phyloP scores from a whole-genome alignment of 2,888 invertebrate genomes.

The Pandemis corylana region DNA sequence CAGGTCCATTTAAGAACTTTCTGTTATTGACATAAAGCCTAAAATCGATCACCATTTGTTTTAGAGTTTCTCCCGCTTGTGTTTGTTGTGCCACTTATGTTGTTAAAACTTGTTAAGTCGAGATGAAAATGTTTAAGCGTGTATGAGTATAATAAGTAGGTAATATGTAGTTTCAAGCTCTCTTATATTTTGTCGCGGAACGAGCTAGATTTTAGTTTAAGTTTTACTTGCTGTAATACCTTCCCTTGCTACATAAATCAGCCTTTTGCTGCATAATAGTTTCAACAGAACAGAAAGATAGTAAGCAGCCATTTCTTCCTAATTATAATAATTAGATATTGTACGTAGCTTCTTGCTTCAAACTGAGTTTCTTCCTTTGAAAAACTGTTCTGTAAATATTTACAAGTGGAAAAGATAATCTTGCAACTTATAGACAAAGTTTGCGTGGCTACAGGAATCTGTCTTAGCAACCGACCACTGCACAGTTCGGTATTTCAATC shows the following conservation, averaged over 20 bases:
- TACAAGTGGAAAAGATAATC: neutral
- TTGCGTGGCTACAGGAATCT: slow-evolving; percentile 50
- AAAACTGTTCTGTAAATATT: neutral
- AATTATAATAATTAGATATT: neutral
- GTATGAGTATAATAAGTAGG: neutral
- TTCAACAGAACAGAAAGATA: no score
- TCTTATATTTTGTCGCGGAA: neutral
- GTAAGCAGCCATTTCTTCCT: no score
- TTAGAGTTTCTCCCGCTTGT: neutral
- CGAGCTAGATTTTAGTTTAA: no score
- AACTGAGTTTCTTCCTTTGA: neutral
- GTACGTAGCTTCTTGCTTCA: neutral
- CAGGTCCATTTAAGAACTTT: slow-evolving; percentile 23
- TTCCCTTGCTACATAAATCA: no score
- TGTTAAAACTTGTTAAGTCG: slow-evolving; percentile 10
- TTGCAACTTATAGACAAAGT: slow-evolving; percentile 20
- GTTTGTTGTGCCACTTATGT: neutral
- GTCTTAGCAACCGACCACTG: slow-evolving; percentile 57
- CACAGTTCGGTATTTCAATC: slow-evolving; percentile 59
- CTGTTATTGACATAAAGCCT: slow-evolving; percentile 11
- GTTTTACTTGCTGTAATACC: no score
- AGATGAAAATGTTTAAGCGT: slow-evolving; percentile 1
- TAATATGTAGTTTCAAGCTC: neutral
- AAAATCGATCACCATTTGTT: slow-evolving; percentile 10
- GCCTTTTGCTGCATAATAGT: no score